Conservation (phyloP, 1,140 invertebrate species). For the Neodiprion fabricii region DNA sequence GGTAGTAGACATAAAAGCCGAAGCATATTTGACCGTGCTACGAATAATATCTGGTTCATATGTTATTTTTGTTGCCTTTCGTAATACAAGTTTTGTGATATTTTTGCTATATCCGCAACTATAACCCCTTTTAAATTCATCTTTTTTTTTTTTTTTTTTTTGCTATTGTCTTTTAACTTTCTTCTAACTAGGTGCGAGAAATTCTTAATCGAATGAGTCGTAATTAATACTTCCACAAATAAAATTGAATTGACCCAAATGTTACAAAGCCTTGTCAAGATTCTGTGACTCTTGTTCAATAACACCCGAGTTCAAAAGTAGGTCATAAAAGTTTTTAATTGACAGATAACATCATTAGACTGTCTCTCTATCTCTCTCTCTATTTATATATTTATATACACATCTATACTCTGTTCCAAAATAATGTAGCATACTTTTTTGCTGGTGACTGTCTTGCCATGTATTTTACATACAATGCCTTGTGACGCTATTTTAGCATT, state of each 20-base stretch:
- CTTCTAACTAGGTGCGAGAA: too few relatives aligned
- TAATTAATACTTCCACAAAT: neutral
- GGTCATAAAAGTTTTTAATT: neutral
- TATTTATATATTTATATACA: too few relatives aligned
- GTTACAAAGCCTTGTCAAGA: neutral
- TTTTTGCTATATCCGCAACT: neutral
- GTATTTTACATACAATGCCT: neutral
- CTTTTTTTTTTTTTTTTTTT: neutral
- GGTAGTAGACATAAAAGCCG: neutral
- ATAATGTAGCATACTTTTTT: neutral
- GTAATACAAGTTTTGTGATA: neutral
- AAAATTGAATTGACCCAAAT: neutral
- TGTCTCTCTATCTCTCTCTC: neutral
- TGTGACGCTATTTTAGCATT: neutral
- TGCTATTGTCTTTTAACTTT: too few relatives aligned
- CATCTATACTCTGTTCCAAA: neutral
- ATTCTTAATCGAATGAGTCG: neutral
- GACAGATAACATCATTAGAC: neutral
- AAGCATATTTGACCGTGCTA: neutral
- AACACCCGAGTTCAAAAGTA: neutral
- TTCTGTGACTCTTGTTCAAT: neutral
- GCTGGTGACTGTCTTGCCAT: neutral
- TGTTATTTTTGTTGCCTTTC: neutral
- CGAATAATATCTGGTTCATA: neutral
- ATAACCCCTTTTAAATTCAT: neutral